Evolutionary conservation across 2,797 vertebrate genomes (phyloP), one percentile per base, ranked within the genome.

Genomic region (Spea hammondii): DNA sequence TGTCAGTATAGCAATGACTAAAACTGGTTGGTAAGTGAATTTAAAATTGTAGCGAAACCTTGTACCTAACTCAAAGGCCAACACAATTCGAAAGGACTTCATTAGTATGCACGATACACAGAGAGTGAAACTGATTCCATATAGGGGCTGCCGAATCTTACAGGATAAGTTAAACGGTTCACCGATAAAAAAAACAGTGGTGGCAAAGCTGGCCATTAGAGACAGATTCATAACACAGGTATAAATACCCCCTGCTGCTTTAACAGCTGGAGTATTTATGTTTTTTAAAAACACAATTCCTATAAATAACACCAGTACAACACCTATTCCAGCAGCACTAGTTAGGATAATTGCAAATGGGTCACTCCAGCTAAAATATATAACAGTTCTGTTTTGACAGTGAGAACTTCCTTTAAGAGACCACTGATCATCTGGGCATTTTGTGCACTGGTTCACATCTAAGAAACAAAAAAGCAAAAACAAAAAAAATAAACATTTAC

Each of bases 21-120:
- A 49, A 10, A 76, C 45, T 6, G 88, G 86, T 12, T 86, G 86
- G 79, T 91, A 87, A 32, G 90, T 83, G 78, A 68, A 82, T 50
- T 79, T 59, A 0, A 90, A 84, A 11, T 3, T 17, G 6, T 83
- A 65, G 11, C 74, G 71, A 48, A 5, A 84, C 4, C 79, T 6
- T 1, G 55, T 82, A 60, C 88, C 79, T 13, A 85, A 84, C 69
- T 88, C 72, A 71, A 89, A 91, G 8, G 75, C 51, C 51, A 53
- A 45, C 47, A 90, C 89, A 6, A 84, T 88, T 4, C 87, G 85
- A 65, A 80, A 89, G 6, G 89, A 85, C 67, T 89, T 91, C 46
- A 90, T 84, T 0, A 92, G 80, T 65, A 90, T 85, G 70, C 89
- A 91, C 12, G 90, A 88, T 5, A 92, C 85, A 32, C 89, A 91